Evolutionary conservation across 2,113 vertebrate species (phyloP).

Genomic region (Poeciliopsis prolifica): DNA sequence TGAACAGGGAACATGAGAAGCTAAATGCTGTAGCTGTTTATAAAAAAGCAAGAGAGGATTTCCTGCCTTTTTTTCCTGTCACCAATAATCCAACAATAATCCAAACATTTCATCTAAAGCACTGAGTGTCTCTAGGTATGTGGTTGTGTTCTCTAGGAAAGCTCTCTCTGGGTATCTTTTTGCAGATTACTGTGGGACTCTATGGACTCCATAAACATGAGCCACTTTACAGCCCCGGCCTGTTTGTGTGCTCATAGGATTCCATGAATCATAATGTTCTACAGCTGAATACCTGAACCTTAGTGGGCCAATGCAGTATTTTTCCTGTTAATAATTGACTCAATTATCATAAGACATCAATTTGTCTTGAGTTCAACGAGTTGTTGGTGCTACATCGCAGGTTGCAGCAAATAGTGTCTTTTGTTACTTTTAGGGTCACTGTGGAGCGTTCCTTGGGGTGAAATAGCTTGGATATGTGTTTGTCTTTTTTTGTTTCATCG

Average conservation of each 20-base stretch:
- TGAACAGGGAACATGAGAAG: neutral
- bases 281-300: neutral
- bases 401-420: neutral
- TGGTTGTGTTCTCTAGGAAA: neutral
- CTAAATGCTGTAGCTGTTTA: no score
- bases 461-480: neutral
- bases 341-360: neutral
- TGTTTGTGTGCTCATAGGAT: neutral
- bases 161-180: neutral
- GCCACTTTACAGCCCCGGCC: conserved; percentile 6
- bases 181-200: conserved; percentile 1
- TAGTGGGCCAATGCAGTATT: neutral
- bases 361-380: neutral
- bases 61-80: no score
- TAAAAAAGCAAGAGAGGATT: no score
- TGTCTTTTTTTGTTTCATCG: conserved; percentile 1
- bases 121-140: neutral
- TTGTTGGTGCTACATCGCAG: neutral
- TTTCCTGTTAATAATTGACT: conserved; percentile 3
- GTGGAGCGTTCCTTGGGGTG: neutral
- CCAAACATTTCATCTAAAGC: no score
- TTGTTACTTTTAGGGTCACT: neutral
- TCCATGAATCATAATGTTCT: neutral
- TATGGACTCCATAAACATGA: conserved; percentile 4
- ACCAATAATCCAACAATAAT: no score